Percentiles rank a stretch among this genome's conserved stretches.
Evolutionary conservation across 2,113 vertebrate genomes (phyloP).

Genomic region (Morone chrysops): DNA sequence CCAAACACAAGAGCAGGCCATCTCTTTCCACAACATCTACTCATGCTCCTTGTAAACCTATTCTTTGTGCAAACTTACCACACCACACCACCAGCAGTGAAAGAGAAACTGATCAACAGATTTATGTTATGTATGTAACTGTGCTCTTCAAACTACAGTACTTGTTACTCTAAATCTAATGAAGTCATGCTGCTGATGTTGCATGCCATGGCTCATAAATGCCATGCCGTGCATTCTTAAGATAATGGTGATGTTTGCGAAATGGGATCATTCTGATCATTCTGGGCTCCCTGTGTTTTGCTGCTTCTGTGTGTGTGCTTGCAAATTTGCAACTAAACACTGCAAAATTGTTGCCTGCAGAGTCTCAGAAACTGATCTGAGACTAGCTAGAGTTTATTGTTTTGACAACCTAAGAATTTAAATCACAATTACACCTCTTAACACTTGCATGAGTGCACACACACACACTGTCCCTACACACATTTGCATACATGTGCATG

Average conservation of each 20-base stretch:
- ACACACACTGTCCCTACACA: not conserved
- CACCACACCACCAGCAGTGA: not conserved
- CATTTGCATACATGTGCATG: constrained; percentile 26
- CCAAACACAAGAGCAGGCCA: constrained; percentile 4
- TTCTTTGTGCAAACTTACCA: constrained; percentile 5
- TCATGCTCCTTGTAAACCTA: constrained; percentile 17
- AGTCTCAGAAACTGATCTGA: not conserved
- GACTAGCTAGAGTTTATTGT: constrained; percentile 7
- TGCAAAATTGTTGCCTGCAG: not conserved
- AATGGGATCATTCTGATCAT: not conserved
- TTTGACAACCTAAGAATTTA: constrained; percentile 29
- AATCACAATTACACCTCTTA: constrained; percentile 19
- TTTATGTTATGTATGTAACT: not conserved
- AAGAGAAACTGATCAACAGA: not conserved
- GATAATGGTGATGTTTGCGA: not conserved
- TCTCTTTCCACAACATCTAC: constrained; percentile 7
- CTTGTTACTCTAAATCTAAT: not conserved
- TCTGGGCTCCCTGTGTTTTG: not conserved
- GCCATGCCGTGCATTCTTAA: not conserved
- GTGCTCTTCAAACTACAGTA: not conserved
- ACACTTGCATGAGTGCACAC: constrained; percentile 8
- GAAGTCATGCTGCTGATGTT: not conserved
- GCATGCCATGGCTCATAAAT: not conserved
- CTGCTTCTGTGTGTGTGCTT: not conserved
- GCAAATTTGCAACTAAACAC: not conserved